Base-by-base conservation (phyloP, 2,888 invertebrate genomes). In the Geotrupes spiniger region DNA sequence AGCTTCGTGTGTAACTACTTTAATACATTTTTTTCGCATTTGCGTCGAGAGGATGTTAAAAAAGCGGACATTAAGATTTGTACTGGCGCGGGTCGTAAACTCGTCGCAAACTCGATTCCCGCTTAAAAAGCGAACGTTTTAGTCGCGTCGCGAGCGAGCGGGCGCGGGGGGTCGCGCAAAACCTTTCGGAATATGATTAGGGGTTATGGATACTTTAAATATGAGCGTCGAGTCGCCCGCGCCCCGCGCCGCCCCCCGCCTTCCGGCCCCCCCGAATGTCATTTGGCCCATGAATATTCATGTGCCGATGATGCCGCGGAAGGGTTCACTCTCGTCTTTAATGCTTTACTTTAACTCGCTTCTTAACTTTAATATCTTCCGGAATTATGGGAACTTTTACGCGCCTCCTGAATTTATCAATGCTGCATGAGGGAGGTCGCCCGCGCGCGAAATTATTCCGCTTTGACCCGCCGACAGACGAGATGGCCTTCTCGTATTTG, bases 221-320 rank as follows among this genome's bases (percentile, higher is more conserved):
- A 51, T 47, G 51, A 44, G 44, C 51, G 53, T 48, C 51, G n/a
- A n/a, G n/a, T n/a, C n/a, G n/a, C n/a, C n/a, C n/a, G n/a, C n/a
- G n/a, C n/a, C n/a, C n/a, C n/a, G n/a, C n/a, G n/a, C n/a, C n/a
- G n/a, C n/a, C n/a, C n/a, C n/a, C n/a, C n/a, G n/a, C n/a, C n/a
- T n/a, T n/a, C n/a, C n/a, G n/a, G n/a, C n/a, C 44, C 53, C 51
- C 51, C 45, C 47, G 49, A 41, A 53, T 53, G 53, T 48, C 53
- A 53, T 53, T 53, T 53, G 51, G 40, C 48, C 53, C 44, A 53
- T 53, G 51, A 53, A 53, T 53, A 53, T 53, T 53, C 53, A 53
- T 53, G 48, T 48, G 46, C 53, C 53, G 51, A 53, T 53, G 53
- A 53, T 53, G 51, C 53, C 51, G 33, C 51, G 42, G 48, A 53